phyloP scores from a whole-genome alignment of 2,113 vertebrate species.

The Pheucticus melanocephalus region DNA sequence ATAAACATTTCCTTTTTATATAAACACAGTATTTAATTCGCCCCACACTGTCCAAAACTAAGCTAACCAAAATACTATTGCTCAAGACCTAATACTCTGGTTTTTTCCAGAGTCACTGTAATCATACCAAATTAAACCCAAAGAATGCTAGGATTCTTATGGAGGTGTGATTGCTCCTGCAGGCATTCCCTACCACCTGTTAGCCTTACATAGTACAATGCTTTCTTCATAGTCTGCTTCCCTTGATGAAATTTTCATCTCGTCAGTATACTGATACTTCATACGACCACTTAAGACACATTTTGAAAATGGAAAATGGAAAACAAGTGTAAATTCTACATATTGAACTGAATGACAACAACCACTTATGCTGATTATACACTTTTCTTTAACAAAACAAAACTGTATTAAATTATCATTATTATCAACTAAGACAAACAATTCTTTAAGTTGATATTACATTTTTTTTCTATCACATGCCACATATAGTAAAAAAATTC shows the following conservation, averaged over 20 bases:
- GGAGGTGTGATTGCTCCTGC: background rate
- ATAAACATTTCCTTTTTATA: background rate
- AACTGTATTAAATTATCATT: background rate
- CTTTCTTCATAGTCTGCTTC: background rate
- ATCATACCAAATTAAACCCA: background rate
- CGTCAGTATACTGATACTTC: background rate
- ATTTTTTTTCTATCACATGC: background rate
- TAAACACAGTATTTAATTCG: background rate
- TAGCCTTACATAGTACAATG: background rate
- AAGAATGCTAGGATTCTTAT: background rate
- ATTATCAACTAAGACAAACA: background rate
- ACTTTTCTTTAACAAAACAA: background rate
- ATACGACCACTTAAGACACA: background rate
- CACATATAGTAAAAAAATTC: background rate
- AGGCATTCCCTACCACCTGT: conserved; percentile 17
- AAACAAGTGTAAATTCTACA: background rate
- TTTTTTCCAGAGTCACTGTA: background rate
- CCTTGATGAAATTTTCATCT: background rate
- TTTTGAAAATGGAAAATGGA: background rate
- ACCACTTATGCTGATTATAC: background rate
- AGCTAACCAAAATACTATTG: background rate
- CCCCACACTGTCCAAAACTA: background rate
- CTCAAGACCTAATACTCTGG: background rate
- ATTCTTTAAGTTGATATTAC: background rate
- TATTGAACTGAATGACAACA: background rate